Percentiles rank a stretch among this genome's conserved stretches.
Evolutionary conservation across 2,888 invertebrate genomes (phyloP).

Genomic region (Ephialtes manifestator): DNA sequence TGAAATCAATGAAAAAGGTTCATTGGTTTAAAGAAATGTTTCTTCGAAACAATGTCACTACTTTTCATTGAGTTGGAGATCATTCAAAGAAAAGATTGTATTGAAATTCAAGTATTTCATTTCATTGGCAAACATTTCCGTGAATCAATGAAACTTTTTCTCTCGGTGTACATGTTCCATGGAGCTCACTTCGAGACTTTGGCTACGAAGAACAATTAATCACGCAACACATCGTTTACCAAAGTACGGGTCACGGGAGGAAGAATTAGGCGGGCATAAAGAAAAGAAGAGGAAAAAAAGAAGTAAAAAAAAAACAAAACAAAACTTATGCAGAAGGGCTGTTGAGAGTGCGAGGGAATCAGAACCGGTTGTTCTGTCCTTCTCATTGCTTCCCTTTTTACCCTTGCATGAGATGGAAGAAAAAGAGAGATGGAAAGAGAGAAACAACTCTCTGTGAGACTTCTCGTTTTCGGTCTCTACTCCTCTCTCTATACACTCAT

Average conservation of each 20-base stretch:
- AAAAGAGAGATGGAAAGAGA: slow-evolving; percentile 42
- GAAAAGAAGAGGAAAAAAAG: slow-evolving; percentile 44
- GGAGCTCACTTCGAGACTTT: not conserved
- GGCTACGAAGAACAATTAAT: slow-evolving; percentile 46
- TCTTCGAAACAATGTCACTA: too few species aligned
- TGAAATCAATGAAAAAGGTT: too few species aligned
- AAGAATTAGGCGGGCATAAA: slow-evolving; percentile 48
- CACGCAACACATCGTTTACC: slow-evolving; percentile 51
- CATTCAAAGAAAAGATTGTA: too few species aligned
- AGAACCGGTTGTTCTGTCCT: slow-evolving; percentile 67
- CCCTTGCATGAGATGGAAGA: slow-evolving; percentile 65
- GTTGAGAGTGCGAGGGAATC: slow-evolving; percentile 51
- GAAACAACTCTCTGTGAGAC: slow-evolving; percentile 28
- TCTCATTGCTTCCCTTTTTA: slow-evolving; percentile 67
- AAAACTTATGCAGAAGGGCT: slow-evolving; percentile 40
- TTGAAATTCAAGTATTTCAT: too few species aligned
- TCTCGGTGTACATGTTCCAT: slow-evolving; percentile 21
- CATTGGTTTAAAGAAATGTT: too few species aligned
- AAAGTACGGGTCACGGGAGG: slow-evolving; percentile 40
- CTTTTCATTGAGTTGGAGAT: too few species aligned
- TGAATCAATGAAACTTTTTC: too few species aligned
- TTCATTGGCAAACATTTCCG: too few species aligned
- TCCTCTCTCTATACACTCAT: slow-evolving; percentile 65
- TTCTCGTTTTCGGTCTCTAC: slow-evolving; percentile 60
- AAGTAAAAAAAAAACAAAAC: slow-evolving; percentile 34